phyloP scores from a whole-genome alignment of 2,888 invertebrate species.

The Dinocampus coccinellae region DNA sequence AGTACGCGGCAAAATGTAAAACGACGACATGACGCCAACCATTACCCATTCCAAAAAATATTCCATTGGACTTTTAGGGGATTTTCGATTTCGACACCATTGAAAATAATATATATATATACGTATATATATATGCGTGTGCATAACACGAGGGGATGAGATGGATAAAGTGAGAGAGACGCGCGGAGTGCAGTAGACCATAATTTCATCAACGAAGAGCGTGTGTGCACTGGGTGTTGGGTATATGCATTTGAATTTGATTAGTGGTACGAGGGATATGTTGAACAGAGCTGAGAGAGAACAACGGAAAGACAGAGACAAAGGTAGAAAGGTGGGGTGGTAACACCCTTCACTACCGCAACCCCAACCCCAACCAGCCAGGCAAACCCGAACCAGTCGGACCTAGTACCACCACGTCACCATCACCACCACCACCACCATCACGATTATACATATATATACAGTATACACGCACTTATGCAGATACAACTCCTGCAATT shows the following conservation, averaged over 20 bases:
- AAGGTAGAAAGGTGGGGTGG: slow-evolving; percentile 52
- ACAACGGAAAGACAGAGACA: slow-evolving; percentile 8
- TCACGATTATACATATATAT: slow-evolving; percentile 50
- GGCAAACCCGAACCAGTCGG: slow-evolving; percentile 43
- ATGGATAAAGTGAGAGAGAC: slow-evolving; percentile 40
- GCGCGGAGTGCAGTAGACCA: slow-evolving; percentile 66
- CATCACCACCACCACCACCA: too few relatives aligned
- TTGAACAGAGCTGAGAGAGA: slow-evolving; percentile 34
- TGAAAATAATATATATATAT: slow-evolving; percentile 29
- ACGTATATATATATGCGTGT: slow-evolving; percentile 30
- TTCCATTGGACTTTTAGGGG: slow-evolving; percentile 5
- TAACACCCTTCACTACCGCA: slow-evolving; percentile 68
- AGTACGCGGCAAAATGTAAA: not conserved
- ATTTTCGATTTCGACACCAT: slow-evolving; percentile 25
- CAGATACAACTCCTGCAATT: slow-evolving; percentile 65
- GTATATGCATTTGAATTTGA: slow-evolving; percentile 68
- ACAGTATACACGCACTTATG: slow-evolving; percentile 52
- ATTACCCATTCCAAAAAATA: not conserved
- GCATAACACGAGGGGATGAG: slow-evolving; percentile 24
- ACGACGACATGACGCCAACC: slow-evolving; percentile 5
- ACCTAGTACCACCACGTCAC: slow-evolving; percentile 42
- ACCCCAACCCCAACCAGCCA: slow-evolving; percentile 61
- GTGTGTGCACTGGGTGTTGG: slow-evolving; percentile 59
- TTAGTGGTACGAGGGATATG: slow-evolving; percentile 61
- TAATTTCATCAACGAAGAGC: slow-evolving; percentile 66